Base-by-base conservation (phyloP, 2,113 vertebrate genomes). In the Girardinichthys multiradiatus region DNA sequence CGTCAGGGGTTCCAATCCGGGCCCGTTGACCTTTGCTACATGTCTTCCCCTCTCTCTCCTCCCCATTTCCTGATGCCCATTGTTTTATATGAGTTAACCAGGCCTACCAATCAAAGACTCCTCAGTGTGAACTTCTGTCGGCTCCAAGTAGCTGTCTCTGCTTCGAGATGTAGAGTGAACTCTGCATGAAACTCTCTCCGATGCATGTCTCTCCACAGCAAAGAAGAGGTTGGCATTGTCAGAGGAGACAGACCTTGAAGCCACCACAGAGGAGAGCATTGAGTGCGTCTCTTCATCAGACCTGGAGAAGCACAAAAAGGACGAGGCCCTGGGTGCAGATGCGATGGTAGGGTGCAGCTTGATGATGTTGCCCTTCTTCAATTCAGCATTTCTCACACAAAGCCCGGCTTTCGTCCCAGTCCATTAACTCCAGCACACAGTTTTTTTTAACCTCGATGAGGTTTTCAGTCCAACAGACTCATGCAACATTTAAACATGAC, bases 241-340 rank as follows among this genome's bases (percentile, higher is more conserved):
- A 0, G 95, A 97, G 51, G 96, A 97, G 90, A 97, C 96, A 0
- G 97, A 98, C 91, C 96, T 97, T 0, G 97, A 98, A 0, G 97
- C 95, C 0, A 91, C 93, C 8, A 94, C 91, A 54, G 93, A 93
- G 83, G 92, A 93, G 72, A 93, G 92, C 79, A 86, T 93, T 75
- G 96, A 95, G 84, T 94, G 96, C 0, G 94, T 0, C 94, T 96
- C 89, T 90, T 96, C 86, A 4, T 97, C 97, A 0, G 96, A 97
- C 81, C 92, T 91, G 2, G 96, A 97, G 0, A 95, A 94, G 0
- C 95, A 95, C 51, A 93, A 87, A 73, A 93, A 90, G 68, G 94
- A 96, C 11, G 90, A 88, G 5, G 83, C 87, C 19, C 37, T 83
- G 27, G 67, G 68, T 0, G 17, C 69, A 0, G 70, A 90, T 0